These are phyloP conservation scores for Polylopha cassiicola DNA, from an alignment of 2,888 invertebrate species.

Conservation along the genomic window DNA sequence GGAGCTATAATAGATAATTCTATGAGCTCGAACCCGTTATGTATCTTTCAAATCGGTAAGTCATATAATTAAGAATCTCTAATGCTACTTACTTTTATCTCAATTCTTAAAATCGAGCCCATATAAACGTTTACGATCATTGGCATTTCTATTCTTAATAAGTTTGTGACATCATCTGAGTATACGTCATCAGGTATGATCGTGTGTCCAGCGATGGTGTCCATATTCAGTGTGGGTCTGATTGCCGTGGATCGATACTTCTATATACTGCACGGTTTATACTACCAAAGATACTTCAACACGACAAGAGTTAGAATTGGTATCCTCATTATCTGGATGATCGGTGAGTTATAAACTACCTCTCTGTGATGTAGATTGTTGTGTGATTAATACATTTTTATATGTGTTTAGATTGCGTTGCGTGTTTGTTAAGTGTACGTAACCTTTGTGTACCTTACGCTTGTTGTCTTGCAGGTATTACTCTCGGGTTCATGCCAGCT, in stretches of 20 bases:
- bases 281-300: slow-evolving; percentile 79
- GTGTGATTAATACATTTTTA: slow-evolving; percentile 23
- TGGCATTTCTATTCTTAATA: background rate
- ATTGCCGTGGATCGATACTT: slow-evolving; percentile 81
- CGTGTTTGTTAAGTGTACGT: slow-evolving; percentile 7
- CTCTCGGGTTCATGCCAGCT: slow-evolving; percentile 77
- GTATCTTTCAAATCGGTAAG: slow-evolving; percentile 65
- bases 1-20: slow-evolving; percentile 55
- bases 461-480: slow-evolving; percentile 58
- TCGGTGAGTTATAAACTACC: slow-evolving; percentile 54
- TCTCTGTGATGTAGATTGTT: slow-evolving; percentile 20
- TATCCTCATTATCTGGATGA: slow-evolving; percentile 75
- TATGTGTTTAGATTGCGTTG: slow-evolving; percentile 17
- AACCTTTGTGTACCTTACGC: slow-evolving; percentile 9
- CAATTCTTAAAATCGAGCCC: too few species aligned
- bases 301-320: slow-evolving; percentile 75
- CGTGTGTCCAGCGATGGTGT: slow-evolving; percentile 79
- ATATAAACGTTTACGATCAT: too few species aligned
- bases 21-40: slow-evolving; percentile 47
- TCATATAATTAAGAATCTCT: slow-evolving; percentile 4
- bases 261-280: slow-evolving; percentile 80
- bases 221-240: slow-evolving; percentile 79
- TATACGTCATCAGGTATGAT: slow-evolving; percentile 68
- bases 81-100: background rate
- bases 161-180: background rate